phyloP scores from a whole-genome alignment of 2,113 vertebrate genomes.

The Stigmatopora argus region DNA sequence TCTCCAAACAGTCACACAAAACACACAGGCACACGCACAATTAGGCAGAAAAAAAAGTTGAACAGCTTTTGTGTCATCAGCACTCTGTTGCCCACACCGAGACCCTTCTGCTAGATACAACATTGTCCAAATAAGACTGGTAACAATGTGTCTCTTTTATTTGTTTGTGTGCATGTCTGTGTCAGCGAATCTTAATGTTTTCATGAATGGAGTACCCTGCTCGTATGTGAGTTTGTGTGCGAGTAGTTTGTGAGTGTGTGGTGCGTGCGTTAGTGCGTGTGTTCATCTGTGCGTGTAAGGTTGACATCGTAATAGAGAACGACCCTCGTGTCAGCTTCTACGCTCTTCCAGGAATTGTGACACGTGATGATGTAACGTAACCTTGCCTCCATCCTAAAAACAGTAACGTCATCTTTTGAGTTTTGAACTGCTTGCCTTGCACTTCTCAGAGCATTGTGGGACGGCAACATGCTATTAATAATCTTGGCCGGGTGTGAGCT shows the following conservation, averaged over 20 bases:
- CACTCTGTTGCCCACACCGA: conserved; percentile 44
- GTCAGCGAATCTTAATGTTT: conserved; percentile 27
- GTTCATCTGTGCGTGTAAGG: conserved; percentile 15
- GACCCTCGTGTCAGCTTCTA: conserved; percentile 14
- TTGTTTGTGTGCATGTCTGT: conserved; percentile 23
- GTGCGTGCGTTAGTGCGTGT: neutral
- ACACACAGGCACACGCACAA: conserved; percentile 29
- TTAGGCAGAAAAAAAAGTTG: conserved; percentile 44
- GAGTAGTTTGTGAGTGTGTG: conserved; percentile 11
- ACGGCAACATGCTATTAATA: conserved; percentile 67
- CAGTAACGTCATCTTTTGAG: conserved; percentile 45
- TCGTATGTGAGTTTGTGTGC: conserved; percentile 5
- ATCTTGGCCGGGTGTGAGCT: conserved; percentile 29
- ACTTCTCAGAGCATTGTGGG: conserved; percentile 57
- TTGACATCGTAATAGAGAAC: conserved; percentile 11
- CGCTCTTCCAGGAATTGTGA: conserved; percentile 23
- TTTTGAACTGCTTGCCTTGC: conserved; percentile 52
- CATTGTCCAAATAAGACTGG: conserved; percentile 42
- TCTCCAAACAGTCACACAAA: conserved; percentile 21
- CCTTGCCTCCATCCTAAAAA: conserved; percentile 5
- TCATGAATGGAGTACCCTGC: conserved; percentile 35
- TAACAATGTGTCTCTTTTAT: conserved; percentile 43
- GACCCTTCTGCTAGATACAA: conserved; percentile 47
- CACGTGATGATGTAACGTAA: conserved; percentile 41
- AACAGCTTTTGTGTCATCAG: conserved; percentile 39